Evolutionary conservation across 2,888 invertebrate species (phyloP).

Genomic region (Acronicta alni): DNA sequence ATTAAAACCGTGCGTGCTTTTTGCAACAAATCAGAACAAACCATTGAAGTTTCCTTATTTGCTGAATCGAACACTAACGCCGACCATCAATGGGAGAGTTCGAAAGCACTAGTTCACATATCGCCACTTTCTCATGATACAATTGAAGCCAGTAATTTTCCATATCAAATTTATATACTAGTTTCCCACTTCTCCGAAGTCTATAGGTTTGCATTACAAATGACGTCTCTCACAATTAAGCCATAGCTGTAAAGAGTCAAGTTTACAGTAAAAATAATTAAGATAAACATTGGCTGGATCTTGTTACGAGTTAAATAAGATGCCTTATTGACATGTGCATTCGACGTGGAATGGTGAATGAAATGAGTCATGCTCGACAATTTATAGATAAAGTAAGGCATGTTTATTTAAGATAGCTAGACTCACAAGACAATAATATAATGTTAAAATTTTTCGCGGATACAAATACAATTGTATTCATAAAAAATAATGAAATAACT

Average conservation of each 20-base stretch:
- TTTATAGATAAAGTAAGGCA: conserved; percentile 40
- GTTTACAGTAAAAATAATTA: conserved; percentile 58
- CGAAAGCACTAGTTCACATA: conserved; percentile 19
- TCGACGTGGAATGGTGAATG: conserved; percentile 46
- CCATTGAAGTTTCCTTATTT: conserved; percentile 2
- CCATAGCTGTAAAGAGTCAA: conserved; percentile 48
- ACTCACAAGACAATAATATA: conserved; percentile 6
- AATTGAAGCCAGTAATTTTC: conserved; percentile 38
- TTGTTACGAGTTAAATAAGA: conserved; percentile 56
- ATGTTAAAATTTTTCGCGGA: neutral
- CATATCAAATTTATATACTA: conserved; percentile 49
- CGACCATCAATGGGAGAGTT: conserved; percentile 19
- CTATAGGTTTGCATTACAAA: conserved; percentile 46
- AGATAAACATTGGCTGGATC: conserved; percentile 59
- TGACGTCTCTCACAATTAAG: conserved; percentile 46
- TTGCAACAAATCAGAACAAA: no score
- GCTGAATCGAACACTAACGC: neutral
- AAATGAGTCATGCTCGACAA: conserved; percentile 40
- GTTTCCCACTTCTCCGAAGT: conserved; percentile 50
- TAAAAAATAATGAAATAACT: no score
- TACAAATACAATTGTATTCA: neutral
- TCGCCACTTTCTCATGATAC: conserved; percentile 37
- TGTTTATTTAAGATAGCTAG: conserved; percentile 26
- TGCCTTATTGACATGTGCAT: conserved; percentile 47
- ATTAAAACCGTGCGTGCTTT: no score